These are phyloP conservation scores for Cynocephalus volans DNA, from an alignment of 2,113 vertebrate species.

Conservation along the genomic window DNA sequence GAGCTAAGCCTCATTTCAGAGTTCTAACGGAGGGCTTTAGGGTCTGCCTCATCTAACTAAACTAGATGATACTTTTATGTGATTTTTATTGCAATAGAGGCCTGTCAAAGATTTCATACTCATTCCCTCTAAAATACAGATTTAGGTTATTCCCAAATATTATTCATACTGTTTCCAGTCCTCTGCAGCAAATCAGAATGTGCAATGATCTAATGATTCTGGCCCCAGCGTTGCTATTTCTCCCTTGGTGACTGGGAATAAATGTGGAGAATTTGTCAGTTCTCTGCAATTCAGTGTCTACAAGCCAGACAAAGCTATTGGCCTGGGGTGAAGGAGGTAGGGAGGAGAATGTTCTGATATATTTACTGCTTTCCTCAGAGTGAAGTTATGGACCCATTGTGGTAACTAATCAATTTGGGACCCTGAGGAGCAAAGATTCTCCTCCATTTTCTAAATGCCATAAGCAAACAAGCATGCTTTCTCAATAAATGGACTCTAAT, in stretches of 20 bases:
- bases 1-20: background rate
- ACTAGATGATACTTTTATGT: background rate
- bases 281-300: background rate
- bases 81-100: background rate
- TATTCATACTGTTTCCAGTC: background rate
- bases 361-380: background rate
- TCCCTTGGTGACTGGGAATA: background rate
- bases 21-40: background rate
- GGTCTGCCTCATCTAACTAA: background rate
- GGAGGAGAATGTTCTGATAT: background rate
- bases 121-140: background rate
- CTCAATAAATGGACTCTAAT: background rate
- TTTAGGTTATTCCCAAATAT: background rate
- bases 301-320: background rate
- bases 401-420: background rate
- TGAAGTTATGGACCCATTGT: background rate
- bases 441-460: background rate
- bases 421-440: background rate
- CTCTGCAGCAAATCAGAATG: background rate
- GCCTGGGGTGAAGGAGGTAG: background rate
- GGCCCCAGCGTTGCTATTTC: background rate
- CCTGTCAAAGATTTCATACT: background rate
- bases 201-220: background rate
- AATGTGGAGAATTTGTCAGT: background rate
- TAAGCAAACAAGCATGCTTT: background rate